These are phyloP conservation scores for Zaprionus capensis DNA, from an alignment of 1,140 invertebrate species.

Conservation along the genomic window DNA sequence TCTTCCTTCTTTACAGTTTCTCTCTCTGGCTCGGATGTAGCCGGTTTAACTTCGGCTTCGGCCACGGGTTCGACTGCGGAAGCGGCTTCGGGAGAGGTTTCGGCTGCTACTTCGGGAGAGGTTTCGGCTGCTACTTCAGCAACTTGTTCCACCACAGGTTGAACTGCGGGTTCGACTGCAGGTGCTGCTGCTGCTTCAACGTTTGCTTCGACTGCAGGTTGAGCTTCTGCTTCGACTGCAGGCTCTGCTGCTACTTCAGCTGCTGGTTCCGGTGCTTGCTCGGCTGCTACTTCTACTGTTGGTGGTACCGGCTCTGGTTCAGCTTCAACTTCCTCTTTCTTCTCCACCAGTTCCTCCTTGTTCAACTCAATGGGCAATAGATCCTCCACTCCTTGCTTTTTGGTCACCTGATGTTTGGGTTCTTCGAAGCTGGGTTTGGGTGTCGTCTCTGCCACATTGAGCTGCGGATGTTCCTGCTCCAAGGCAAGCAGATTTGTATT, in stretches of 20 bases:
- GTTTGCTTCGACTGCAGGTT: neutral
- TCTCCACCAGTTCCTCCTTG: conserved; percentile 18
- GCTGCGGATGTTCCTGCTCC: conserved; percentile 52
- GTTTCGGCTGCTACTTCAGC: neutral
- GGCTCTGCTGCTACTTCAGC: neutral
- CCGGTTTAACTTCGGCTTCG: neutral
- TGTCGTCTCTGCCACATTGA: conserved; percentile 22
- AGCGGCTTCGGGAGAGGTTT: neutral
- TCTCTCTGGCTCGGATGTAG: conserved; percentile 4
- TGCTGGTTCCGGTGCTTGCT: neutral
- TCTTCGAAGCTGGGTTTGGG: conserved; percentile 46
- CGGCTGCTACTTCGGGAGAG: neutral
- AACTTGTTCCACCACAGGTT: neutral
- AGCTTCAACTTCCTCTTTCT: conserved; percentile 7
- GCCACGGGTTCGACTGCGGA: neutral
- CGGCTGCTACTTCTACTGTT: neutral
- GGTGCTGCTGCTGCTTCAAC: neutral
- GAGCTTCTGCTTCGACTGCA: neutral
- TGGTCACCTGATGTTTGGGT: conserved; percentile 67
- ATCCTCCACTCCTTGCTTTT: conserved; percentile 67
- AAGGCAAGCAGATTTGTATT: conserved; percentile 55
- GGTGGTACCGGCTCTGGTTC: neutral
- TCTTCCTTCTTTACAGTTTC: neutral
- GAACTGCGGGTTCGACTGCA: neutral
- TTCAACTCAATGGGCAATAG: conserved; percentile 42